Evolutionary conservation across 2,888 invertebrate species (phyloP).

Genomic region (Brenthis daphne): DNA sequence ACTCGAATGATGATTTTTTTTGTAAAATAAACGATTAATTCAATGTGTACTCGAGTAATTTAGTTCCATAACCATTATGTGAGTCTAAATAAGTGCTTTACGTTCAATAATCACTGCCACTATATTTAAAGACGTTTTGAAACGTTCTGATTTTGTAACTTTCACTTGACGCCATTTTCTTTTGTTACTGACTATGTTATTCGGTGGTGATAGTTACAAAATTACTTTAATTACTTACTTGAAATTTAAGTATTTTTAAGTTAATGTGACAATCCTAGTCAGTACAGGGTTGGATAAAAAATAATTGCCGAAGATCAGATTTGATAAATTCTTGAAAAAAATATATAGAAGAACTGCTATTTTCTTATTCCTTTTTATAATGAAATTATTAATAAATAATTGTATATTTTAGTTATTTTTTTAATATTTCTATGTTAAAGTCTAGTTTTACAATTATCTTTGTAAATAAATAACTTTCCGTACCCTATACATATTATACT

Average conservation of each 20-base stretch:
- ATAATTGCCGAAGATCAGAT: constrained; percentile 6
- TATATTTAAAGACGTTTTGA: constrained; percentile 45
- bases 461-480: constrained; percentile 28
- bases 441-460: constrained; percentile 1
- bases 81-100: constrained; percentile 44
- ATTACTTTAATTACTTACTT: constrained; percentile 30
- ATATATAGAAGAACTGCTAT: background rate
- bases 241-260: constrained; percentile 48
- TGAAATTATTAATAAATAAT: constrained; percentile 12
- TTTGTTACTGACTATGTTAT: constrained; percentile 3
- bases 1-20: constrained; percentile 17
- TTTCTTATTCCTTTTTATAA: constrained; percentile 6
- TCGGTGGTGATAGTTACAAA: constrained; percentile 36
- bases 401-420: constrained; percentile 14
- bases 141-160: constrained; percentile 19
- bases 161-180: constrained; percentile 10
- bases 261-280: constrained; percentile 76
- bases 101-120: constrained; percentile 71
- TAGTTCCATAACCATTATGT: constrained; percentile 7
- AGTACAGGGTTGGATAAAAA: constrained; percentile 70
- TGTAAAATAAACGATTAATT: constrained; percentile 23
- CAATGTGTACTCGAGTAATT: constrained; percentile 16
- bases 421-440: constrained; percentile 6
- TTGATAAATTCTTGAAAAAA: constrained; percentile 8
- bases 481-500: constrained; percentile 2